phyloP scores from a whole-genome alignment of 2,888 invertebrate genomes.

The Hipparchia sbordonii region DNA sequence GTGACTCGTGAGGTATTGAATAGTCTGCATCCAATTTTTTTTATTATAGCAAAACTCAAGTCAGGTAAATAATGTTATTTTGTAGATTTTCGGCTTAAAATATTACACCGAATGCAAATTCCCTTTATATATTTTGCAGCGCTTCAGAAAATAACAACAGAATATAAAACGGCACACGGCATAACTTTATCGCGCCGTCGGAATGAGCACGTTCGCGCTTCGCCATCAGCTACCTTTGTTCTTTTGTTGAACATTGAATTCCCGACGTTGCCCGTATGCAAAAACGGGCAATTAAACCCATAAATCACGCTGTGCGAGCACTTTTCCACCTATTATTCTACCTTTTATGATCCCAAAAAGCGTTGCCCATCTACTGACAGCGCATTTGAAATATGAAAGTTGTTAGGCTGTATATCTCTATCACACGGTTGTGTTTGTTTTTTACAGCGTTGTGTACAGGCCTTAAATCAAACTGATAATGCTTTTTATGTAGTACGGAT shows the following conservation, averaged over 20 bases:
- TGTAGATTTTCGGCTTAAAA: background rate
- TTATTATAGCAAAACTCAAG: background rate
- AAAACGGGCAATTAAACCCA: conserved; percentile 73
- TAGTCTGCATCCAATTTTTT: no score
- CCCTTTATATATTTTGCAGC: background rate
- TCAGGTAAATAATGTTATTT: no score
- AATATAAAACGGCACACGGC: conserved; percentile 31
- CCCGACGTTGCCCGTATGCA: conserved; percentile 54
- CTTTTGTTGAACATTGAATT: conserved; percentile 76
- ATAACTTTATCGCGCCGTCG: conserved; percentile 16
- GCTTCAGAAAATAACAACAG: conserved; percentile 18
- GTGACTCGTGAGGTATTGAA: no score
- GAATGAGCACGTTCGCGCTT: conserved; percentile 48
- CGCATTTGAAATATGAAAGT: conserved; percentile 77
- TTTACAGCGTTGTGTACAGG: conserved; percentile 61
- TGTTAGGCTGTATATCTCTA: conserved; percentile 75
- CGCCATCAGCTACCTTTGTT: conserved; percentile 51
- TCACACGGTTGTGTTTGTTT: conserved; percentile 64
- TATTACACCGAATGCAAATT: background rate
- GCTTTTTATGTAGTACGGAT: conserved; percentile 53
- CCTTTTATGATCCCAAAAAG: conserved; percentile 56
- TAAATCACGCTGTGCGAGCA: conserved; percentile 72
- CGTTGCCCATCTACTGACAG: conserved; percentile 53
- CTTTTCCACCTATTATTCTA: conserved; percentile 58
- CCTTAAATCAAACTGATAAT: conserved; percentile 60